Evolutionary conservation across 2,113 vertebrate species (phyloP).

Genomic region (Limanda limanda): DNA sequence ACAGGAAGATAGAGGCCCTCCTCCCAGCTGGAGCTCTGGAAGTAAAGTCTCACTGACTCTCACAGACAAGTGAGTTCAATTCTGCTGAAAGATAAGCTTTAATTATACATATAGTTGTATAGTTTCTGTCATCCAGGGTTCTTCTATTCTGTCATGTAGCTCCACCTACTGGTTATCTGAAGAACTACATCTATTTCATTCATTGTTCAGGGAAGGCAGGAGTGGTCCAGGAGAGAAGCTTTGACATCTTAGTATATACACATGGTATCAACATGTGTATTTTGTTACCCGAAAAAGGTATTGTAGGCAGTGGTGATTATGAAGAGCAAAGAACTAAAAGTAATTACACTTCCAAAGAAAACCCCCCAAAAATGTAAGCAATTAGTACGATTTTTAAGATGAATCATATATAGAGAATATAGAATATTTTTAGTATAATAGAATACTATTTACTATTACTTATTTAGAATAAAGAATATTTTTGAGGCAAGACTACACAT

Average conservation of each 20-base stretch:
- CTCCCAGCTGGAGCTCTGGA: constrained; percentile 71
- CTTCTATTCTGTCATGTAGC: constrained; percentile 17
- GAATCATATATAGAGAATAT: no score
- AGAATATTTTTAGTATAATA: no score
- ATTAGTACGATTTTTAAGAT: no score
- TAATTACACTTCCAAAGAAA: no score
- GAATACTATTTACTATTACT: no score
- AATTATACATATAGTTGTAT: background rate
- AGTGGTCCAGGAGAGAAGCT: no score
- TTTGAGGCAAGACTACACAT: background rate
- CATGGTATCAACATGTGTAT: no score
- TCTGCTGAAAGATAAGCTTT: background rate
- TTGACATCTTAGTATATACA: no score
- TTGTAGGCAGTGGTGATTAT: no score
- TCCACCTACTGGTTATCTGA: constrained; percentile 48
- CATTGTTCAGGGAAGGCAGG: background rate
- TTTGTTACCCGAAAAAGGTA: no score
- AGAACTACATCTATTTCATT: constrained; percentile 1
- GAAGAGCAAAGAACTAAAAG: no score
- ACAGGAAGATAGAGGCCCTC: constrained; percentile 71
- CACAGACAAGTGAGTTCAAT: constrained; percentile 71
- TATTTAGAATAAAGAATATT: background rate
- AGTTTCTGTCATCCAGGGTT: background rate
- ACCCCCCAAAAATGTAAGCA: no score
- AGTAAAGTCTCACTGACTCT: constrained; percentile 66